phyloP scores from a whole-genome alignment of 2,113 vertebrate genomes.

The Rana temporaria region DNA sequence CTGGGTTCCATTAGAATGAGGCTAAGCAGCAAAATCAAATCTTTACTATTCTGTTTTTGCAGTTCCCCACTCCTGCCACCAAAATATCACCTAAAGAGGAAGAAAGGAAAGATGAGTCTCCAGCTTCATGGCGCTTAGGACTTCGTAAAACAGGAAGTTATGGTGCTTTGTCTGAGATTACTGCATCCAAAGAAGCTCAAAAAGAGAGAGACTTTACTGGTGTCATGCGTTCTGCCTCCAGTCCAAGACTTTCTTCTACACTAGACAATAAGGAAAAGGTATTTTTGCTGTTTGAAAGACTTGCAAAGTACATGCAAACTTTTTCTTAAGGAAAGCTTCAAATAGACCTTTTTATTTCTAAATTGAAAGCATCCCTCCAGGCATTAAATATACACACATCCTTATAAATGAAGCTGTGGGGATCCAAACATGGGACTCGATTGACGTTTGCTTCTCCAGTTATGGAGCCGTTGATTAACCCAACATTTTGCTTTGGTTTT shows the following conservation, averaged over 20 bases:
- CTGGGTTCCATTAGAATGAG: background rate
- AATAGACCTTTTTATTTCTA: too few relatives aligned
- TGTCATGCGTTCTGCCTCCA: slow-evolving; percentile 96
- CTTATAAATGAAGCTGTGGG: too few relatives aligned
- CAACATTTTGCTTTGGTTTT: background rate
- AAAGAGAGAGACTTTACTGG: slow-evolving; percentile 91
- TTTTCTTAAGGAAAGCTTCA: too few relatives aligned
- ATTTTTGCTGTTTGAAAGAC: background rate
- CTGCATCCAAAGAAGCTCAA: slow-evolving; percentile 92
- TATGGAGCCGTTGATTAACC: too few relatives aligned
- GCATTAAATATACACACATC: too few relatives aligned
- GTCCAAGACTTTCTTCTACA: slow-evolving; percentile 93
- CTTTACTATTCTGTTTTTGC: slow-evolving; percentile 53
- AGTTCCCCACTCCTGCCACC: slow-evolving; percentile 81
- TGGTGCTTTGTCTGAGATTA: slow-evolving; percentile 94
- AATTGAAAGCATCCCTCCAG: too few relatives aligned
- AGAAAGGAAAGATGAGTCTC: slow-evolving; percentile 94
- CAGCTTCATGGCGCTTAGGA: slow-evolving; percentile 91
- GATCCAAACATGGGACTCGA: too few relatives aligned
- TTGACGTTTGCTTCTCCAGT: too few relatives aligned
- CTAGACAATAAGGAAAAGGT: slow-evolving; percentile 98
- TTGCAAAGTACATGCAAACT: too few relatives aligned
- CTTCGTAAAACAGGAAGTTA: slow-evolving; percentile 97
- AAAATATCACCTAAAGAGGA: slow-evolving; percentile 92
- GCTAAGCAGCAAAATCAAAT: background rate